Conservation (phyloP, 2,888 invertebrate genomes). For the Chaitophorus viminalis region DNA sequence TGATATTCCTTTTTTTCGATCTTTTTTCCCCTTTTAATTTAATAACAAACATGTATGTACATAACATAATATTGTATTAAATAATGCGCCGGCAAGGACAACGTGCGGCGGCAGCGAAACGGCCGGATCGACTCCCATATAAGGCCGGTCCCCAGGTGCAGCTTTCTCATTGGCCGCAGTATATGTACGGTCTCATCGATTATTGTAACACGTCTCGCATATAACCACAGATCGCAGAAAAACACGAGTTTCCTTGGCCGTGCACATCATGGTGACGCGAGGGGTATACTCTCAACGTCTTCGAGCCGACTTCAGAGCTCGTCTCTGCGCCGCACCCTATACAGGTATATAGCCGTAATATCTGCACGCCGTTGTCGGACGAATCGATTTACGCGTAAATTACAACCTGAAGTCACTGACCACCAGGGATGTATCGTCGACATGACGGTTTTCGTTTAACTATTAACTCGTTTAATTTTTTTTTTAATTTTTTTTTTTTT, state of each 20-base stretch:
- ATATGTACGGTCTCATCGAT: not conserved
- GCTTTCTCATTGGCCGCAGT: slow-evolving; percentile 51
- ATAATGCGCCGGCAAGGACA: slow-evolving; percentile 41
- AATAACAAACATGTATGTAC: not conserved
- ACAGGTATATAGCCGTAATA: too few relatives aligned
- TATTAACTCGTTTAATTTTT: too few relatives aligned
- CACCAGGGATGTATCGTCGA: too few relatives aligned
- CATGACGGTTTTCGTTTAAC: too few relatives aligned
- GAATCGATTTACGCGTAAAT: too few relatives aligned
- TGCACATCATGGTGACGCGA: not conserved
- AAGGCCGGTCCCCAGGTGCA: slow-evolving; percentile 36
- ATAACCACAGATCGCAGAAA: not conserved
- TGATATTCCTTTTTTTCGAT: not conserved
- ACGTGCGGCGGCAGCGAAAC: slow-evolving; percentile 18
- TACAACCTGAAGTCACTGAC: too few relatives aligned
- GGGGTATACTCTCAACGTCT: not conserved
- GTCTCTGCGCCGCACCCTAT: too few relatives aligned
- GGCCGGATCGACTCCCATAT: slow-evolving; percentile 52
- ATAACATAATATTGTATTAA: not conserved
- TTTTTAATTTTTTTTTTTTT: too few relatives aligned
- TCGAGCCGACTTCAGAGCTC: too few relatives aligned
- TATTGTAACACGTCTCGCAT: slow-evolving; percentile 32
- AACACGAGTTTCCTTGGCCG: not conserved
- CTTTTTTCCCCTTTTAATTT: slow-evolving; percentile 14
- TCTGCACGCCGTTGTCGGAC: too few relatives aligned